phyloP scores from a whole-genome alignment of 2,113 vertebrate genomes.

The Pluvianellus socialis region DNA sequence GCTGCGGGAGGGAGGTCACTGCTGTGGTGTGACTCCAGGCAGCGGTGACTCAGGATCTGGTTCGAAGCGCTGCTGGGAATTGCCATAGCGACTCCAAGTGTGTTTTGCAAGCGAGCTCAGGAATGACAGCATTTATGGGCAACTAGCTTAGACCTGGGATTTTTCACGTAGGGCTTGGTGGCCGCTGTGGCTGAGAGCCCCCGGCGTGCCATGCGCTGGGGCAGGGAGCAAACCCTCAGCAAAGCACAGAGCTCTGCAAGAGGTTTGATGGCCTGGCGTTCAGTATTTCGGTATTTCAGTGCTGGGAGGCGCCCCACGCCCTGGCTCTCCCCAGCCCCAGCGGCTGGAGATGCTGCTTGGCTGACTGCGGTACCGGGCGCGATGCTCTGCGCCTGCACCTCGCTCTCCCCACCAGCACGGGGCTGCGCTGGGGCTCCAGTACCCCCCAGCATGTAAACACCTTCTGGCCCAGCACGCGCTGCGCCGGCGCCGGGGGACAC shows the following conservation, averaged over 20 bases:
- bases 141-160: rapidly evolving
- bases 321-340: background rate
- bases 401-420: background rate
- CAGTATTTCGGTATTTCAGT: no score
- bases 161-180: background rate
- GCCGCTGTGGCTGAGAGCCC: background rate
- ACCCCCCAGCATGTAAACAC: rapidly evolving
- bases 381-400: rapidly evolving
- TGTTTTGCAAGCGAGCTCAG: background rate
- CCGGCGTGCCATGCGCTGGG: rapidly evolving
- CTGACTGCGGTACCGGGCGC: rapidly evolving
- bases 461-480: rapidly evolving
- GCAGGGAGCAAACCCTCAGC: background rate
- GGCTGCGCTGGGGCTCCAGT: background rate
- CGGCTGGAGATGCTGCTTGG: background rate
- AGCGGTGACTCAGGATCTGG: background rate
- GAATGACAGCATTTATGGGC: rapidly evolving
- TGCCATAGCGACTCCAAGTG: background rate
- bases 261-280: background rate
- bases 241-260: background rate
- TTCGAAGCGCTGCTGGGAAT: background rate
- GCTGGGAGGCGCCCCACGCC: background rate
- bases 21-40: background rate
- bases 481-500: background rate
- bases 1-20: rapidly evolving